Conservation (phyloP, 2,797 vertebrate species). For the Aselliscus stoliczkanus region DNA sequence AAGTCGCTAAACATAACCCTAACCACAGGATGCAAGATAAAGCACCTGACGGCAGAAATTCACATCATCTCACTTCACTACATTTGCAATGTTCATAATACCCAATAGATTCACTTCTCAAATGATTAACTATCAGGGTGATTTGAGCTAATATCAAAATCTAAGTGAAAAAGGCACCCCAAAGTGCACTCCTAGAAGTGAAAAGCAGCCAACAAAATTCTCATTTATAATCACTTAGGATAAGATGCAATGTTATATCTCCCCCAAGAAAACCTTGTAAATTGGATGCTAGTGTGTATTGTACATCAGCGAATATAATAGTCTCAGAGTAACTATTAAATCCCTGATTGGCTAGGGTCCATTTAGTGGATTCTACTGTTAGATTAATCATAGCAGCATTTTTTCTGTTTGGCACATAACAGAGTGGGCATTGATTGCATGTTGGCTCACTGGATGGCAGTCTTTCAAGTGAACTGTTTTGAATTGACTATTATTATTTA, state of each 20-base stretch:
- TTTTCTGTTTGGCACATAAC: accelerated
- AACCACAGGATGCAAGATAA: not conserved
- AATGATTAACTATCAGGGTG: not conserved
- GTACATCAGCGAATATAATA: not conserved
- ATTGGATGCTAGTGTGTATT: not conserved
- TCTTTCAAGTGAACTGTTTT: not conserved
- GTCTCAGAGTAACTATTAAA: not conserved
- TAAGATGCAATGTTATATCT: not conserved
- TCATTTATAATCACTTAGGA: not conserved
- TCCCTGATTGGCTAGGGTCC: not conserved
- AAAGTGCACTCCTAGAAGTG: too few species aligned
- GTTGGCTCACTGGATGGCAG: not conserved
- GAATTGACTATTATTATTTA: not conserved
- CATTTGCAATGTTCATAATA: not conserved
- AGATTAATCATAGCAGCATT: not conserved
- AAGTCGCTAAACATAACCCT: not conserved
- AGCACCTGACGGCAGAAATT: not conserved
- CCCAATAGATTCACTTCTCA: not conserved
- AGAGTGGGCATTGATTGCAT: not conserved
- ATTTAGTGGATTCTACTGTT: not conserved
- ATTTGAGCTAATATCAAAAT: not conserved
- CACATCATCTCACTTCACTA: not conserved
- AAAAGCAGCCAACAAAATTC: not conserved
- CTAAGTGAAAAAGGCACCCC: not conserved
- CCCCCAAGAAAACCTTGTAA: not conserved